Evolutionary conservation across 2,888 invertebrate genomes (phyloP), one percentile per base, ranked within the genome.

Genomic region (Odontothrips loti): DNA sequence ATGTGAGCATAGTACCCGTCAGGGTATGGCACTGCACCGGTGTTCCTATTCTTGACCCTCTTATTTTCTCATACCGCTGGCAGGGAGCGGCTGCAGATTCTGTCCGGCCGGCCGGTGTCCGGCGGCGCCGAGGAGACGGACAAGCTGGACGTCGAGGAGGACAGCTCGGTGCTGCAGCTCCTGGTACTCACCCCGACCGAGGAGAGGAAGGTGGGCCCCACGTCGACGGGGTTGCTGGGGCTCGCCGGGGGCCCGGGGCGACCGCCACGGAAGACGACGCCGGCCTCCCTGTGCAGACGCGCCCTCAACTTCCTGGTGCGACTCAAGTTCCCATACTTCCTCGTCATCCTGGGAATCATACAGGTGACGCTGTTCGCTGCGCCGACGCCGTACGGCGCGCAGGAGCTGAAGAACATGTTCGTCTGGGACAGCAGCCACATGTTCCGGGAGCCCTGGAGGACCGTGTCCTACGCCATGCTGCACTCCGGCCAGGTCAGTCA

Each of bases 341-440:
- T 75, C 27, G 23, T 75, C 68, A 12, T 27, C 23, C 23, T 75
- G 27, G 68, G 68, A 23, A 75, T 75, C 68, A 27, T 75, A 27
- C 68, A 75, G 68, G 68, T 75, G 68, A 75, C 68, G 68, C 68
- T 75, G 68, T 75, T 23, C 68, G 23, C 23, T 2, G 27, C 11
- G 68, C 68, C 68, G 27, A 23, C 68, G 68, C 68, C 27, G 23
- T 27, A 27, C 27, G 68, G 4, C 8, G 23, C 68, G 27, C 68
- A 75, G 68, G 68, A 75, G 68, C 23, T 75, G 11, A 75, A 75
- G 68, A 75, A 75, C 68, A 75, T n/a, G 68, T 75, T 75, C 68
- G 68, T 75, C 23, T 75, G 68, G 68, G 68, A 75, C 68, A 75
- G 27, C 23, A 27, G 23, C 23, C 68, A 27, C 27, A 23, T 75